These are phyloP conservation scores for Corvus cornix DNA, from an alignment of 2,113 vertebrate genomes.

Conservation along the genomic window DNA sequence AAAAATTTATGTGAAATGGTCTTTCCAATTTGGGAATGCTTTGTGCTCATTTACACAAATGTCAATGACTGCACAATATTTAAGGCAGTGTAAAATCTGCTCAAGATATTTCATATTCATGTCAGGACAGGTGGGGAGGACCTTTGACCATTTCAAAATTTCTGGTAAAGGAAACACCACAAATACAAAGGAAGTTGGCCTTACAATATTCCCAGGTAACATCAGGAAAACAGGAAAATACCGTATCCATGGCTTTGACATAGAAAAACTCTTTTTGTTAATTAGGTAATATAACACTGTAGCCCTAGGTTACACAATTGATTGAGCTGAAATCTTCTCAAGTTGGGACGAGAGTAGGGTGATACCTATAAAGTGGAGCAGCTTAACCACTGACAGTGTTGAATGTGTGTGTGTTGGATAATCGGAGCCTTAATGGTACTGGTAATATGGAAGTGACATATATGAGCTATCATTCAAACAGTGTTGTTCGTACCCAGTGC, in stretches of 20 bases:
- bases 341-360: not conserved
- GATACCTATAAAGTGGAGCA: not conserved
- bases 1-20: not conserved
- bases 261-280: not conserved
- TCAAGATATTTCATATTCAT: not conserved
- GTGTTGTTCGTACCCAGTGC: not conserved
- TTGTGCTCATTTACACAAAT: not conserved
- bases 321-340: not conserved
- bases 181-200: not conserved
- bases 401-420: not conserved
- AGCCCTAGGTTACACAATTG: not conserved
- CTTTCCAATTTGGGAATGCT: not conserved
- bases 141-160: not conserved
- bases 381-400: not conserved
- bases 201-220: not conserved
- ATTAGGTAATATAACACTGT: not conserved
- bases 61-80: not conserved
- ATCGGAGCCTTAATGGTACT: not conserved
- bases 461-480: not conserved
- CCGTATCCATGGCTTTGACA: not conserved
- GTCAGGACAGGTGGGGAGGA: not conserved
- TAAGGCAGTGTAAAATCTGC: not conserved
- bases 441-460: not conserved
- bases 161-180: not conserved
- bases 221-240: not conserved